Conservation (phyloP, 1,140 invertebrate species). For the Lamellibrachia luymesi region DNA sequence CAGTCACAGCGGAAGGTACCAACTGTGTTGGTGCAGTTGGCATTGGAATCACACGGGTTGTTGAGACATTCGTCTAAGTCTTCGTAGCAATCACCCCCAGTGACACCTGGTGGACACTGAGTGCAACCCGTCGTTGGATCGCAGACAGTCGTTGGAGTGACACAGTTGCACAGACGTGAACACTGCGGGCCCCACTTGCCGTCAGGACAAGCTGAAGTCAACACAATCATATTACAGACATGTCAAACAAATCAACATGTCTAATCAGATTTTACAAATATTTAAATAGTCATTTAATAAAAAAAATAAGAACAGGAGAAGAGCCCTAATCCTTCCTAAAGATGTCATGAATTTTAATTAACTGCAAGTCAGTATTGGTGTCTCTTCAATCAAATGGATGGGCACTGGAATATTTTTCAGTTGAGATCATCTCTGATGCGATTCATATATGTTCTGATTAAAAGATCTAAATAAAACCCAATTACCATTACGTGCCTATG, state of each 20-base stretch:
- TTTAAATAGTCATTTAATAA: background rate
- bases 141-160: background rate
- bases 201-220: background rate
- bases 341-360: background rate
- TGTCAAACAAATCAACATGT: background rate
- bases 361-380: background rate
- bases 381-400: background rate
- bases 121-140: background rate
- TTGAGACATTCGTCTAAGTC: conserved; percentile 58
- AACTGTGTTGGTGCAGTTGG: conserved; percentile 62
- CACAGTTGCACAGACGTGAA: background rate
- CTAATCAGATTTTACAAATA: background rate
- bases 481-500: too few relatives aligned
- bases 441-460: too few relatives aligned
- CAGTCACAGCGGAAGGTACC: background rate
- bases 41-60: conserved; percentile 85
- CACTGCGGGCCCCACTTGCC: background rate
- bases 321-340: background rate
- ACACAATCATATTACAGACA: background rate
- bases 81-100: conserved; percentile 30
- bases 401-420: too few relatives aligned
- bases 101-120: conserved; percentile 64
- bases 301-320: background rate
- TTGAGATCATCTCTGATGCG: too few relatives aligned
- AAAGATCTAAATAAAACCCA: too few relatives aligned